phyloP scores from a whole-genome alignment of 1,140 invertebrate genomes.

The Zaprionus nigranus region DNA sequence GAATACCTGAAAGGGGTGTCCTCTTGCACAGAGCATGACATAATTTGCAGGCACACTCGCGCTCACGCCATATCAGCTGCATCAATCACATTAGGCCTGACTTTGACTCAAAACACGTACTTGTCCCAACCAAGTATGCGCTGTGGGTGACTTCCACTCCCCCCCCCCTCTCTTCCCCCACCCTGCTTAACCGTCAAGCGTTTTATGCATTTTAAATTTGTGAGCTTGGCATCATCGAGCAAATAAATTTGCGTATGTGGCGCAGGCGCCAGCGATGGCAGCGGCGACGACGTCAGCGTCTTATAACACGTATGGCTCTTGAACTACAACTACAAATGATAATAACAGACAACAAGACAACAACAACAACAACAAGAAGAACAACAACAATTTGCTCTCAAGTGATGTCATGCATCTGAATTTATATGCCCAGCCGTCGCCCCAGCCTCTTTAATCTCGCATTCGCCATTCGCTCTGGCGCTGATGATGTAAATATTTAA shows the following conservation, averaged over 20 bases:
- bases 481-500: slow-evolving; percentile 61
- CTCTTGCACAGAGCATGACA: slow-evolving; percentile 55
- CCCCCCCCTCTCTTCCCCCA: neutral
- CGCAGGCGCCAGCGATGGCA: slow-evolving; percentile 66
- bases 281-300: slow-evolving; percentile 60
- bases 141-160: slow-evolving; percentile 4
- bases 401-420: slow-evolving; percentile 77
- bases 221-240: slow-evolving; percentile 58
- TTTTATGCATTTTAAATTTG: slow-evolving; percentile 52
- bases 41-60: slow-evolving; percentile 30
- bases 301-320: slow-evolving; percentile 56
- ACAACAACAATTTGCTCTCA: slow-evolving; percentile 46
- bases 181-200: neutral
- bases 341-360: slow-evolving; percentile 27
- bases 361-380: slow-evolving; percentile 7
- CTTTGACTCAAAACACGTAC: slow-evolving; percentile 66
- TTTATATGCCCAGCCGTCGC: slow-evolving; percentile 57
- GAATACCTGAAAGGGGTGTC: slow-evolving; percentile 32
- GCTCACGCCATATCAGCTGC: slow-evolving; percentile 53
- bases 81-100: slow-evolving; percentile 60
- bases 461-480: slow-evolving; percentile 18
- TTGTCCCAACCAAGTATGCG: slow-evolving; percentile 31
- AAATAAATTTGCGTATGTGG: slow-evolving; percentile 69
- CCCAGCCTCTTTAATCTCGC: slow-evolving; percentile 56
- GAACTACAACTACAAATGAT: slow-evolving; percentile 46